These are phyloP conservation scores for Nemopilema nomurai DNA, from an alignment of 30 jellyfish, hydroid and myxozoan species.

Conservation along the genomic window DNA sequence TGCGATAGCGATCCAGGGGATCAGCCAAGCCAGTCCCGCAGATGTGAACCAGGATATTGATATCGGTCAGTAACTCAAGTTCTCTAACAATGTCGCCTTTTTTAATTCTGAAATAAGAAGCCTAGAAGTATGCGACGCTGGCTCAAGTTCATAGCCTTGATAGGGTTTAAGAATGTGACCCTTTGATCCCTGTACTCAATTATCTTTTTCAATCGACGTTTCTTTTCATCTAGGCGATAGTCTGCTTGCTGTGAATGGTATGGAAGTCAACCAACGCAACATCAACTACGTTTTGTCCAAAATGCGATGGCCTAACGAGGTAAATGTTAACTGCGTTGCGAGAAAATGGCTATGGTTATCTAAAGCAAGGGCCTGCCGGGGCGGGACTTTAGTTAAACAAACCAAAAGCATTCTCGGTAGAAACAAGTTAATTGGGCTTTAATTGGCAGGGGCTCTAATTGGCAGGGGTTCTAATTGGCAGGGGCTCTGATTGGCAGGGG, in stretches of 20 bases:
- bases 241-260: conserved; percentile 86
- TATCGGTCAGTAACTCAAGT: conserved; percentile 54
- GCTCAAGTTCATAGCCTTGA: too few relatives aligned
- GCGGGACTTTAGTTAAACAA: too few relatives aligned
- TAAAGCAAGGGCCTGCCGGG: too few relatives aligned
- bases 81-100: too few relatives aligned
- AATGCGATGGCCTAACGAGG: conserved; percentile 84
- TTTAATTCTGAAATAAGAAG: too few relatives aligned
- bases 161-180: too few relatives aligned
- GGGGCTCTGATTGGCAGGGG: too few relatives aligned
- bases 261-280: conserved; percentile 71
- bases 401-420: too few relatives aligned
- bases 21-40: conserved; percentile 62
- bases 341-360: not conserved
- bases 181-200: not conserved
- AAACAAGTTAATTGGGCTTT: too few relatives aligned
- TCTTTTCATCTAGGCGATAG: conserved; percentile 64
- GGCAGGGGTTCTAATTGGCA: too few relatives aligned
- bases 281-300: conserved; percentile 63
- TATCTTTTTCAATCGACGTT: not conserved
- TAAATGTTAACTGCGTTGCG: not conserved
- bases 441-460: too few relatives aligned
- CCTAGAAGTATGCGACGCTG: conserved; percentile 14
- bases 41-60: conserved; percentile 44
- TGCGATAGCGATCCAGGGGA: conserved; percentile 83